These are phyloP conservation scores for Eupithecia pulchellata DNA, from an alignment of 2,888 invertebrate genomes.

Conservation along the genomic window DNA sequence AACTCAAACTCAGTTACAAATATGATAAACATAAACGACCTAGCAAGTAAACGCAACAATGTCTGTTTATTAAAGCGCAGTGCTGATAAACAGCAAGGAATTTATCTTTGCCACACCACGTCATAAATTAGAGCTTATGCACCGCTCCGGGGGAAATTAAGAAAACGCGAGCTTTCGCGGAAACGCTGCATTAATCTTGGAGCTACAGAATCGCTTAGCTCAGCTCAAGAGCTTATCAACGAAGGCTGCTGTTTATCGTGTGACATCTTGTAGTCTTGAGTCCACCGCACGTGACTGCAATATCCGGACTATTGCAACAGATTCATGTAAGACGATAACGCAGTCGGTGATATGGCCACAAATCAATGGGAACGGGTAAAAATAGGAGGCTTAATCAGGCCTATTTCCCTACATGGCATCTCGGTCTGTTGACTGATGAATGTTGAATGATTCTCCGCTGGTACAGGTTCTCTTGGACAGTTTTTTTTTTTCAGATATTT, in stretches of 20 bases:
- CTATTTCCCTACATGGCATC: background rate
- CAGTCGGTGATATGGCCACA: no score
- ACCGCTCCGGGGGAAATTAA: conserved; percentile 67
- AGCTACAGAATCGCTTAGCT: conserved; percentile 44
- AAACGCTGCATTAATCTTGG: conserved; percentile 61
- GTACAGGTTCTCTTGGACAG: background rate
- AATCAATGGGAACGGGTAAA: background rate
- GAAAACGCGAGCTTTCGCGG: conserved; percentile 62
- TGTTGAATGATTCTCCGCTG: background rate
- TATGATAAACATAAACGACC: conserved; percentile 2
- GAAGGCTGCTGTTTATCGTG: conserved; percentile 8
- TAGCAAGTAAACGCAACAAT: conserved; percentile 44
- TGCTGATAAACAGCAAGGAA: conserved; percentile 67
- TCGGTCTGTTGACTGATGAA: background rate
- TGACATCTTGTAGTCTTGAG: conserved; percentile 4
- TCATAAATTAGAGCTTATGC: conserved; percentile 70
- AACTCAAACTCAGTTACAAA: conserved; percentile 5
- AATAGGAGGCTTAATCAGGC: background rate
- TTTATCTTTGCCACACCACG: conserved; percentile 68
- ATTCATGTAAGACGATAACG: background rate
- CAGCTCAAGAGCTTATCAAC: conserved; percentile 51
- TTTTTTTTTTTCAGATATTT: no score
- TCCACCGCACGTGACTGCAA: conserved; percentile 2
- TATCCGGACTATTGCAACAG: background rate
- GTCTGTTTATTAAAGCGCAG: conserved; percentile 62